Evolutionary conservation across 64 coral and sea anemone species (phyloP).

Genomic region (Dendronephthya gigantea): DNA sequence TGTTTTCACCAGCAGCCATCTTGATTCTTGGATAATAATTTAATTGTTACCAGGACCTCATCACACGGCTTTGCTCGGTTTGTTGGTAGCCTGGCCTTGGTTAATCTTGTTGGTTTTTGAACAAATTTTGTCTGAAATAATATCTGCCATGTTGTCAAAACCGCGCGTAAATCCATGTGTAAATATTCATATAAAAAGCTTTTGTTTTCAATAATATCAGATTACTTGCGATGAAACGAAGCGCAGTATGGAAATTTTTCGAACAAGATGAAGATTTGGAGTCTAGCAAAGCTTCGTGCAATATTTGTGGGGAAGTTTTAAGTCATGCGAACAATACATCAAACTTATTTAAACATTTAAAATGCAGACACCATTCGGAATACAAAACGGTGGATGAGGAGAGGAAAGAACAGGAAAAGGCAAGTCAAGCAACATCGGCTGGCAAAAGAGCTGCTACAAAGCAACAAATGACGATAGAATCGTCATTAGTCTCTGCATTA

Average conservation of each 20-base stretch:
- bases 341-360: neutral
- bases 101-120: too few species aligned
- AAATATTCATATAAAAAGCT: too few species aligned
- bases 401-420: neutral
- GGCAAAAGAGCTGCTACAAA: too few species aligned
- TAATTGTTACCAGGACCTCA: too few species aligned
- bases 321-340: neutral
- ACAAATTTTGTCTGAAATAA: too few species aligned
- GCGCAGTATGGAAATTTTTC: neutral
- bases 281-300: neutral
- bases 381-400: neutral
- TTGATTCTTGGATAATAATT: too few species aligned
- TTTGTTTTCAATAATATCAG: too few species aligned
- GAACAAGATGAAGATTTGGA: neutral
- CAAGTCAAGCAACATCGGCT: neutral
- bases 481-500: neutral
- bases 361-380: neutral
- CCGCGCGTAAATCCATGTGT: too few species aligned
- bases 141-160: too few species aligned
- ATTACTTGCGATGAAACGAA: neutral
- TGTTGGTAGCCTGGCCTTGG: too few species aligned
- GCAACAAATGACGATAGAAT: neutral
- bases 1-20: too few species aligned
- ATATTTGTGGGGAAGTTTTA: neutral
- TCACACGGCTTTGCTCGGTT: too few species aligned